Conservation (phyloP, 2,888 invertebrate species). For the Halictus ligatus region DNA sequence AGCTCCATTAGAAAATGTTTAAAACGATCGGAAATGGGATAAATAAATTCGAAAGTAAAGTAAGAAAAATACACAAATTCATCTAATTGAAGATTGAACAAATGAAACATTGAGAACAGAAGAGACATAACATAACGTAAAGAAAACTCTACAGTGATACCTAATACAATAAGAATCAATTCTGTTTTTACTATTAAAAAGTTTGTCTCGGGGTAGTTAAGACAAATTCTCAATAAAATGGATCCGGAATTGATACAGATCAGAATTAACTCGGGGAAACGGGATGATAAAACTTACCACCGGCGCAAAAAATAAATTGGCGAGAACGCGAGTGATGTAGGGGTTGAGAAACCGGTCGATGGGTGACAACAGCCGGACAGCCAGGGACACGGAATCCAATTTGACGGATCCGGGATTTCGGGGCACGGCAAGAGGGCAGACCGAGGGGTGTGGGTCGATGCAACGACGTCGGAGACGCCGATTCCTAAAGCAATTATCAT, state of each 20-base stretch:
- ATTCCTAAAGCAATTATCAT: slow-evolving; percentile 69
- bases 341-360: slow-evolving; percentile 5
- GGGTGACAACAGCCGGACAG: slow-evolving; percentile 9
- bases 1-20: too few species aligned
- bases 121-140: too few species aligned
- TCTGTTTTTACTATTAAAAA: not conserved
- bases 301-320: not conserved
- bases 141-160: too few species aligned
- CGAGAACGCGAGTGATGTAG: not conserved
- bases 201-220: not conserved
- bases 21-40: too few species aligned
- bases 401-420: slow-evolving; percentile 47
- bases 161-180: not conserved
- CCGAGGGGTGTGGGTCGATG: not conserved
- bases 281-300: not conserved
- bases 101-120: too few species aligned
- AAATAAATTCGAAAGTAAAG: too few species aligned
- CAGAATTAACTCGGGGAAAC: not conserved
- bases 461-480: slow-evolving; percentile 49
- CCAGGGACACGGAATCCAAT: slow-evolving; percentile 48
- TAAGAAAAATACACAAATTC: too few species aligned
- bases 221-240: not conserved
- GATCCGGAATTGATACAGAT: not conserved
- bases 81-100: too few species aligned
- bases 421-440: not conserved